Base-by-base conservation (phyloP, 2,113 vertebrate species). In the Crocuta crocuta region DNA sequence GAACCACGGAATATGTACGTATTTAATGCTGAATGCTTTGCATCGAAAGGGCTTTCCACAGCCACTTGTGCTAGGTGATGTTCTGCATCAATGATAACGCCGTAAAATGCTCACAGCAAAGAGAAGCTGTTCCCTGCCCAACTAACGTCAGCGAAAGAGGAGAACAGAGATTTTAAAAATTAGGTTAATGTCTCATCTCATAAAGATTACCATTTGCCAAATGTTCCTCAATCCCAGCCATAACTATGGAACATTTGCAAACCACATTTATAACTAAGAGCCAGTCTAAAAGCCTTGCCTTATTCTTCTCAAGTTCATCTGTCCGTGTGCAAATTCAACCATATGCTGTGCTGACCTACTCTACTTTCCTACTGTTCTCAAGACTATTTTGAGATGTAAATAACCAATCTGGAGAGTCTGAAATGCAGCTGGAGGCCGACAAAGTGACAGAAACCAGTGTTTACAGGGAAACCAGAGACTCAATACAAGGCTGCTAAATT, bases 301-400 rank as follows among this genome's bases (percentile, higher is more conserved):
- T 88, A 53, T 45, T 93, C 65, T 85, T 97, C 53, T 43, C 90
- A 50, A 78, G 17, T n/a, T 97, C 78, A 97, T 71, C 97, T 94
- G 88, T 24, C 31, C 43, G 58, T 39, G 58, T 39, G 45, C 82
- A 98, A 97, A 97, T 53, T 48, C 55, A 90, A 76, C 76, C 97
- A 76, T 68, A 95, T 83, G 71, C 35, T 66, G 19, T 15, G 23
- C 2, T 96, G 91, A 97, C 90, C 95, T 92, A 92, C 92, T 95
- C 45, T 78, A 43, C 93, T 94, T 71, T 73, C 85, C 13, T 79
- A 82, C 97, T 68, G 73, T 3, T 91, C 39, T 50, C 39, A 55
- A 96, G 85, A 35, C 55, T 96, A 95, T 65, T 90, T 70, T 93
- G 76, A 97, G 16, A 98, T 26, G 68, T 80, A 97, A 97, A 92